These are phyloP conservation scores for Adineta ricciae DNA, from an alignment of 2,888 invertebrate species.

Conservation along the genomic window DNA sequence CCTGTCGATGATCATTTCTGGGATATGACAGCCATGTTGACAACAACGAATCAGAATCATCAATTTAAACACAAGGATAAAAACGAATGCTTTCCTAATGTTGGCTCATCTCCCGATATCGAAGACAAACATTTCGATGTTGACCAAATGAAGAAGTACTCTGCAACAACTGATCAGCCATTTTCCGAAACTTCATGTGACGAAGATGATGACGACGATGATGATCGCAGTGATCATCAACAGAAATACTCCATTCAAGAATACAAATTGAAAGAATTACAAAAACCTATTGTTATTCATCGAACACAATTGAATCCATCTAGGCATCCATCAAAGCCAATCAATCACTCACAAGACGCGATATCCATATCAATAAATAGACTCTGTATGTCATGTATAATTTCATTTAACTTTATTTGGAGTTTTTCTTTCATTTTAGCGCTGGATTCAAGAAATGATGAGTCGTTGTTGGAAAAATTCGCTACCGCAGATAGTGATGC, in stretches of 20 bases:
- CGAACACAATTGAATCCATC: neutral
- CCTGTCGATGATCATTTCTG: conserved; percentile 29
- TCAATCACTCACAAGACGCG: neutral
- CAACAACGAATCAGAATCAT: neutral
- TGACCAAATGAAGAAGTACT: neutral
- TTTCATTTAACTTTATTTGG: neutral
- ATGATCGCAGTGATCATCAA: neutral
- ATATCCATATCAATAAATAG: neutral
- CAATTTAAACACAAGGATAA: neutral
- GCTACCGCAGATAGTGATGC: neutral
- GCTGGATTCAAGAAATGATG: neutral
- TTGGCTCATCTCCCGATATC: conserved; percentile 28
- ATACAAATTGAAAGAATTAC: conserved; percentile 17
- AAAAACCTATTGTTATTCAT: conserved; percentile 5
- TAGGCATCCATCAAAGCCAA: neutral
- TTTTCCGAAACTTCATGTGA: neutral
- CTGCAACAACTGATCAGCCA: neutral
- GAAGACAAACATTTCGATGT: conserved; percentile 11
- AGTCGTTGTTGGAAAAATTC: neutral
- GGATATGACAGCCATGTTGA: neutral
- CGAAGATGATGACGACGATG: neutral
- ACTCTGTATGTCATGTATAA: neutral
- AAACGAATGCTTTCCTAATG: conserved; percentile 30
- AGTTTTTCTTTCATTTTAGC: neutral
- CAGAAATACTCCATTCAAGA: neutral